Conservation (phyloP, 1,140 invertebrate genomes). For the Elymnias hypermnestra region DNA sequence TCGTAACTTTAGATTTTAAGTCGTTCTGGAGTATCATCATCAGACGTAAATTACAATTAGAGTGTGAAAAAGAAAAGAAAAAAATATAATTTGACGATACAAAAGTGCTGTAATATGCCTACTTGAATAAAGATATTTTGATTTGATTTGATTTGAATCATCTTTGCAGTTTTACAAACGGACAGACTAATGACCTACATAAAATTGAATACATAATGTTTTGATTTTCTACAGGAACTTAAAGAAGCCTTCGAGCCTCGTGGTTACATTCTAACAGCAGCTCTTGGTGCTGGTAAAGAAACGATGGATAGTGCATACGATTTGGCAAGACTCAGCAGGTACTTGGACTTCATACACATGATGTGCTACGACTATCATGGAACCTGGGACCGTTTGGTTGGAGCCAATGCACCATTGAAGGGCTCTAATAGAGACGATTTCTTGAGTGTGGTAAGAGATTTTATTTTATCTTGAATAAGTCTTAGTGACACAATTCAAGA, state of each 20-base stretch:
- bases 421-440: conserved; percentile 64
- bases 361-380: conserved; percentile 96
- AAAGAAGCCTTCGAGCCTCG: conserved; percentile 53
- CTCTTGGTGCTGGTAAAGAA: conserved; percentile 83
- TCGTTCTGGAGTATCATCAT: too few relatives aligned
- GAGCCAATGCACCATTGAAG: conserved; percentile 83
- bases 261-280: conserved; percentile 82
- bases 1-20: too few relatives aligned
- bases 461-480: background rate
- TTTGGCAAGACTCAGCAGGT: conserved; percentile 81
- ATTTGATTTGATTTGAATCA: too few relatives aligned
- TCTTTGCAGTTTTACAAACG: too few relatives aligned
- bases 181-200: too few relatives aligned
- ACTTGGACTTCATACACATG: conserved; percentile 89
- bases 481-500: too few relatives aligned
- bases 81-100: too few relatives aligned
- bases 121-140: too few relatives aligned
- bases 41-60: too few relatives aligned
- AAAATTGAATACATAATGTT: background rate
- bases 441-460: conserved; percentile 79
- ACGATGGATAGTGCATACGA: conserved; percentile 87
- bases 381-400: conserved; percentile 85
- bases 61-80: too few relatives aligned
- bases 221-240: conserved; percentile 59
- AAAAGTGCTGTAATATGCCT: too few relatives aligned